Evolutionary conservation across 2,113 vertebrate genomes (phyloP).

Genomic region (Xiphorhynchus elegans): DNA sequence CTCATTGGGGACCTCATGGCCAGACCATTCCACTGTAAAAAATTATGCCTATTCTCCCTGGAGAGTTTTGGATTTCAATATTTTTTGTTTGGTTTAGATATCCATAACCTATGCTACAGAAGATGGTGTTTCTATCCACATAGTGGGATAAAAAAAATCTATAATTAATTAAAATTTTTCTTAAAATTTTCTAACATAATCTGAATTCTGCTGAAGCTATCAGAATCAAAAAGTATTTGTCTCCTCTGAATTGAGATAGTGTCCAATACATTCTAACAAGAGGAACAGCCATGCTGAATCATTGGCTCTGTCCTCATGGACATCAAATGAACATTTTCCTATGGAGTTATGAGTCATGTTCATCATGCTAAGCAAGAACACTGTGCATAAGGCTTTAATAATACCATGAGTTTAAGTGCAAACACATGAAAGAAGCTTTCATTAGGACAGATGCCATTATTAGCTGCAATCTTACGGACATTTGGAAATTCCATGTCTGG

Average conservation of each 20-base stretch:
- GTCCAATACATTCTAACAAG: neutral
- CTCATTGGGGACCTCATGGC: neutral
- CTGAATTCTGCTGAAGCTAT: neutral
- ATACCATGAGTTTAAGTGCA: neutral
- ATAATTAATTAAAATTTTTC: neutral
- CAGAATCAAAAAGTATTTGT: neutral
- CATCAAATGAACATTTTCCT: conserved; percentile 30
- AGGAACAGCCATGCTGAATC: neutral
- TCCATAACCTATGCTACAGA: neutral
- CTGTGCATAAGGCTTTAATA: conserved; percentile 53
- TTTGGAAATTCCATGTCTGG: neutral
- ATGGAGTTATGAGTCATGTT: conserved; percentile 47
- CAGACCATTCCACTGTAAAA: neutral
- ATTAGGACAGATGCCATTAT: neutral
- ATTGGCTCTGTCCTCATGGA: neutral
- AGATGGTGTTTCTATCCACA: neutral
- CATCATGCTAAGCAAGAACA: conserved; percentile 4
- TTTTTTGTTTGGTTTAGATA: neutral
- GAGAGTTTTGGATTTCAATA: neutral
- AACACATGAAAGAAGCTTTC: conserved; percentile 8
- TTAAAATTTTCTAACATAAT: neutral
- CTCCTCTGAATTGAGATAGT: neutral
- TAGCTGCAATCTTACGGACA: neutral
- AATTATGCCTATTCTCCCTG: neutral
- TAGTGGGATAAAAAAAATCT: neutral